Conservation (phyloP, 2,888 invertebrate genomes). For the Heterodera filipjevi region DNA sequence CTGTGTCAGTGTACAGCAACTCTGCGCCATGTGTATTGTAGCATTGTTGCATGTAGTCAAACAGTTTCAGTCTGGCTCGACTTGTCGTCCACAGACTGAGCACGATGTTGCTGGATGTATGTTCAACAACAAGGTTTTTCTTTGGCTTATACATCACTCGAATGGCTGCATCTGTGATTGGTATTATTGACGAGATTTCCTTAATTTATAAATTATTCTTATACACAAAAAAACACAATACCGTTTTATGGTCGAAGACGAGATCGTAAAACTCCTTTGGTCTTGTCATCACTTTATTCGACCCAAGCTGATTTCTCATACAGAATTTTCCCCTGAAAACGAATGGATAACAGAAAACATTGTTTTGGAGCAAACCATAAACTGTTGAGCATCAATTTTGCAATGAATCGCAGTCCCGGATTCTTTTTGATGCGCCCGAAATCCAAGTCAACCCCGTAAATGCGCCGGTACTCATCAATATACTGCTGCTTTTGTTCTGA, state of each 20-base stretch:
- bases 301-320: slow-evolving; percentile 22
- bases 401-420: slow-evolving; percentile 3
- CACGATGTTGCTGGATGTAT: slow-evolving; percentile 8
- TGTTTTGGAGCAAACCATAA: slow-evolving; percentile 1
- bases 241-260: slow-evolving; percentile 2
- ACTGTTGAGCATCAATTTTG: slow-evolving; percentile 6
- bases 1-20: slow-evolving; percentile 28
- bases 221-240: not conserved
- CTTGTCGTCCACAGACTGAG: slow-evolving; percentile 23
- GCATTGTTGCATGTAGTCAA: slow-evolving; percentile 1
- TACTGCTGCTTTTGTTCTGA: not conserved
- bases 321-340: slow-evolving; percentile 24
- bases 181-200: not conserved
- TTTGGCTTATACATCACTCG: slow-evolving; percentile 15
- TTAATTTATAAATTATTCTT: not conserved
- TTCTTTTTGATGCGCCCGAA: not conserved
- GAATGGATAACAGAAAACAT: not conserved
- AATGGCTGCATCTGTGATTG: slow-evolving; percentile 1
- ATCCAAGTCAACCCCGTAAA: not conserved
- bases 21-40: not conserved
- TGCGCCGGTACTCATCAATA: not conserved
- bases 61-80: slow-evolving; percentile 10
- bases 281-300: not conserved
- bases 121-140: slow-evolving; percentile 14
- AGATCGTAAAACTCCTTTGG: not conserved